phyloP scores from a whole-genome alignment of 2,797 vertebrate species.

The Falco naumanni region DNA sequence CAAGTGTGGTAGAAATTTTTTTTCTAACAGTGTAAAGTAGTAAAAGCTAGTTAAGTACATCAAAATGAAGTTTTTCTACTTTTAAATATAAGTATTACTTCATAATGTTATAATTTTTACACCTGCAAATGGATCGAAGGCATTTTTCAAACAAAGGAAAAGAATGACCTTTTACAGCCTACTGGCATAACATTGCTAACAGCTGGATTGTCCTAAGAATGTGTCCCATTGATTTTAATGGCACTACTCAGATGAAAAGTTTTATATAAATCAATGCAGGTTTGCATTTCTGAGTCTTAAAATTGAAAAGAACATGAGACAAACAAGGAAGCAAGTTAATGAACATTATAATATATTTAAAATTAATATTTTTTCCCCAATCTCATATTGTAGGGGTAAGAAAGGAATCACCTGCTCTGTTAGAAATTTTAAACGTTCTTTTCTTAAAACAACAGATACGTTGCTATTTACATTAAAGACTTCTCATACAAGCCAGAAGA shows the following conservation, averaged over 20 bases:
- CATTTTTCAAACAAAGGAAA: neutral
- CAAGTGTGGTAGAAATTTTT: neutral
- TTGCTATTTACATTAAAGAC: slow-evolving; percentile 11
- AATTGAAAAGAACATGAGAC: neutral
- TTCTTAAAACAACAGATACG: neutral
- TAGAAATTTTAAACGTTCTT: neutral
- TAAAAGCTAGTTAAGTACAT: neutral
- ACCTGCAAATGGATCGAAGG: neutral
- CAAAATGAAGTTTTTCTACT: neutral
- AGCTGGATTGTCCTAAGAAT: neutral
- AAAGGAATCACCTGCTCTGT: neutral
- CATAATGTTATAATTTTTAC: neutral
- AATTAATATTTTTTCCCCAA: neutral
- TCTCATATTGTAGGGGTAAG: neutral
- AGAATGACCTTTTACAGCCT: neutral
- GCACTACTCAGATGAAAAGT: neutral
- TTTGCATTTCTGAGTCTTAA: neutral
- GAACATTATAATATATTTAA: neutral
- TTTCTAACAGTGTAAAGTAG: neutral
- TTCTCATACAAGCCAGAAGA: neutral
- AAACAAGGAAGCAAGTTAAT: neutral
- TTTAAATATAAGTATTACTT: neutral
- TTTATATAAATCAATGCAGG: neutral
- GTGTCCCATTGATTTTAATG: neutral
- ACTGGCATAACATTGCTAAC: neutral